Evolutionary conservation across 1,140 invertebrate species (phyloP), one percentile per base, ranked within the genome.

Genomic region (Drosophila novamexicana): DNA sequence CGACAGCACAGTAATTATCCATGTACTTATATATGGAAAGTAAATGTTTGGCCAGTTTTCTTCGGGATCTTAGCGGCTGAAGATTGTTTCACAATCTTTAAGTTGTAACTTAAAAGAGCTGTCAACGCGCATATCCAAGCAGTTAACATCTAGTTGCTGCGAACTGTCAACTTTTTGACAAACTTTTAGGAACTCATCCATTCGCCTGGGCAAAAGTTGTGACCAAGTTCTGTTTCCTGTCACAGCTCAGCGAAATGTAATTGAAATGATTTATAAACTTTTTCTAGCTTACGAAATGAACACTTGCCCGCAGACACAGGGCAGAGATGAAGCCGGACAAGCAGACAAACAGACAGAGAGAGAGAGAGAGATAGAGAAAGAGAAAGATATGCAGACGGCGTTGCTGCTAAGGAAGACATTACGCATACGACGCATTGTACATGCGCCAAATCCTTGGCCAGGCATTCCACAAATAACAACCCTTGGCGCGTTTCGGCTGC

Each of bases 251-350:
- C 79, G 81, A 79, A 88, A 89, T 86, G 83, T 86, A 86, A 86
- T 86, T 86, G 83, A 86, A 86, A 86, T 88, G 84, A 86, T 86
- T 86, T 86, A 86, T 89, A 89, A 86, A 86, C 62, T 88, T 86
- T 29, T 81, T 86, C 63, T 69, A 69, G 71, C 71, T 73, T 61
- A 59, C 70, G 70, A 59, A 73, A 57, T 59, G 64, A 73, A 73
- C 70, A 73, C 54, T 67, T 67, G 44, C 63, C 47, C 56, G 52
- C 62, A 62, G 52, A 50, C 32, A 29, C 64, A 58, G 62, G 18
- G 37, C 49, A 77, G 45, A 58, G 42, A 58, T 34, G 45, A 45
- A 73, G 29, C 7, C 45, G 8, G 36, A 64, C 50, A 59, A 34
- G 32, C 56, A 47, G 44, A 67, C 50, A 62, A 32, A 18, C 34